Conservation (phyloP, 2,113 vertebrate genomes). For the Embiotoca jacksoni region DNA sequence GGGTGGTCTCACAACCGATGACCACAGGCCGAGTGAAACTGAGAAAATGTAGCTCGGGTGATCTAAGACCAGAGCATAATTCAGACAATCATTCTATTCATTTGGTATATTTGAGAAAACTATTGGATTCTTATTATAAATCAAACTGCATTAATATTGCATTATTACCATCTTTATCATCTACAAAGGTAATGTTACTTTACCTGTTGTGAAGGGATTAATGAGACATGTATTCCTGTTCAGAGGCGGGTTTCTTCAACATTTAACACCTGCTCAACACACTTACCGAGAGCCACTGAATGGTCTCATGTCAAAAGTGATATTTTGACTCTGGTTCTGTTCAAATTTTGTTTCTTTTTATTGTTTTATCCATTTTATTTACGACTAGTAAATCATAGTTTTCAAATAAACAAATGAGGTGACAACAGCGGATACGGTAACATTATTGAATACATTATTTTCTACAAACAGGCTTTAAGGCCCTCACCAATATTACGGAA, state of each 20-base stretch:
- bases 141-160: background rate
- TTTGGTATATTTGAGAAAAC: background rate
- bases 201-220: conserved; percentile 11
- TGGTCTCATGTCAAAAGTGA: background rate
- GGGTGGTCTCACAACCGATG: conserved; percentile 78
- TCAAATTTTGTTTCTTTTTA: background rate
- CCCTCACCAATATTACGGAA: too few species aligned
- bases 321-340: background rate
- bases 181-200: background rate
- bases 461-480: background rate
- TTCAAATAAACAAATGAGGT: background rate
- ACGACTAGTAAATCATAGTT: background rate
- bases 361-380: background rate
- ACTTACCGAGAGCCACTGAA: conserved; percentile 1
- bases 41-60: conserved; percentile 35
- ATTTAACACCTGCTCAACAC: background rate
- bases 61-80: conserved; percentile 19
- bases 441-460: background rate
- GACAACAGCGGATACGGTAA: background rate
- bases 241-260: conserved; percentile 5
- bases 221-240: conserved; percentile 17
- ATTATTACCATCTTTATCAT: background rate
- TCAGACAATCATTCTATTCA: background rate
- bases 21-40: conserved; percentile 58
- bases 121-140: background rate